Evolutionary conservation across 2,888 invertebrate genomes (phyloP), one percentile per base, ranked within the genome.

Genomic region (Erebia palarica): DNA sequence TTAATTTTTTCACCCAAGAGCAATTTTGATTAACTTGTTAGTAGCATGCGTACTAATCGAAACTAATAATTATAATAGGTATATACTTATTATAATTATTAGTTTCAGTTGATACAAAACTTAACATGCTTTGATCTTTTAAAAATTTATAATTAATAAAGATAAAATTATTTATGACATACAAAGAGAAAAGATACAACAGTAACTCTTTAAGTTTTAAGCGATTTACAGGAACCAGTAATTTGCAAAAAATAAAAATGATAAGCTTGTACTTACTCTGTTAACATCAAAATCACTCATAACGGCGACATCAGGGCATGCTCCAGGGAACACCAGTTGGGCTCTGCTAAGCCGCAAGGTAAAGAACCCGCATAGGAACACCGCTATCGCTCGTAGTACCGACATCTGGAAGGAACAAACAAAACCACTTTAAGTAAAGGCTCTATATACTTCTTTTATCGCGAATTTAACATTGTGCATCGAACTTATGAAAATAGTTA

Each of bases 281-380:
- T 83, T 87, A 49, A 94, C 83, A 70, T 95, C 91, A 78, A 96
- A 96, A 76, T 94, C 88, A 1, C 91, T 82, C 88, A 95, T 94
- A 3, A 95, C 93, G 66, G 94, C 88, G 0, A 96, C 92, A 16
- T 94, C 88, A 0, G 96, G 96, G 78, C 96, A 96, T 0, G 86
- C 80, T 3, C 95, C 95, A 0, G 95, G 90, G 77, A 95, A 94
- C 0, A 96, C 94, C 13, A 96, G 93, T 82, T 96, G 96, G 0
- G 94, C 89, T 8, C 74, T 77, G 75, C 82, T 79, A 51, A 78
- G 3, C 49, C 85, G 53, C 4, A 82, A 73, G 53, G 86, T 71
- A 74, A 61, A 36, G 14, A 90, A 83, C 0, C 90, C 91, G 74
- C 87, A 87, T 36, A 93, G 84, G 76, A 92, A 93, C 21, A 89